Evolutionary conservation across 2,113 vertebrate species (phyloP).

Genomic region (Amia ocellicauda): DNA sequence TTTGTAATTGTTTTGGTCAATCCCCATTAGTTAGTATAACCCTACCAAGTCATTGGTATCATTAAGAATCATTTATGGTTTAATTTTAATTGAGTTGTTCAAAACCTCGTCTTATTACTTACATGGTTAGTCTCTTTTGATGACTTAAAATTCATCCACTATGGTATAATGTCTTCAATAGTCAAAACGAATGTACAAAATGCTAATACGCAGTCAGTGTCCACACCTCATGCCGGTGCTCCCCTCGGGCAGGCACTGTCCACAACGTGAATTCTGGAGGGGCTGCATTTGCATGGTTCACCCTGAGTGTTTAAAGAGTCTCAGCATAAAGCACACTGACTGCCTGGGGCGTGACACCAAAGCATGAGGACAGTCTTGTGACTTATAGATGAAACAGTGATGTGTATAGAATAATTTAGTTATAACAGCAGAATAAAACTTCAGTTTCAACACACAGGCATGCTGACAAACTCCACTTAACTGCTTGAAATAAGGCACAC

Average conservation of each 20-base stretch:
- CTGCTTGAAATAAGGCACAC: too few species aligned
- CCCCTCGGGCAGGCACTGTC: slow-evolving; percentile 8
- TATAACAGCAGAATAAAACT: slow-evolving; percentile 9
- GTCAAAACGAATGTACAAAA: slow-evolving; percentile 3
- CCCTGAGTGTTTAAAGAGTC: neutral
- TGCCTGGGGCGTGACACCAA: slow-evolving; percentile 21
- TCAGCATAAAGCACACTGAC: slow-evolving; percentile 6
- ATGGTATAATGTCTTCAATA: slow-evolving; percentile 53
- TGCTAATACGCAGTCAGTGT: neutral
- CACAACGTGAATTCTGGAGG: neutral
- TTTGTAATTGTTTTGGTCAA: too few species aligned
- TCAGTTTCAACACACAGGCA: neutral
- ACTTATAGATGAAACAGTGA: slow-evolving; percentile 32
- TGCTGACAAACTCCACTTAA: slow-evolving; percentile 6
- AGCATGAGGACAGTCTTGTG: slow-evolving; percentile 40
- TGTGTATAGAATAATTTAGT: slow-evolving; percentile 28
- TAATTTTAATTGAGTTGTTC: neutral
- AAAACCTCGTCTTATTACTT: slow-evolving; percentile 39
- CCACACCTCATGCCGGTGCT: neutral
- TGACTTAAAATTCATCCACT: slow-evolving; percentile 73
- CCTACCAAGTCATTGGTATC: too few species aligned
- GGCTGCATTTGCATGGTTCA: neutral
- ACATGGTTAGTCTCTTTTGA: slow-evolving; percentile 67
- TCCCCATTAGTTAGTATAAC: too few species aligned
- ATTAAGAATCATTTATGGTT: neutral